A percentile compares a stretch with the other conserved stretches of the same genome.
Evolutionary conservation across 2,113 vertebrate genomes (phyloP).

Genomic region (Lonchura striata): DNA sequence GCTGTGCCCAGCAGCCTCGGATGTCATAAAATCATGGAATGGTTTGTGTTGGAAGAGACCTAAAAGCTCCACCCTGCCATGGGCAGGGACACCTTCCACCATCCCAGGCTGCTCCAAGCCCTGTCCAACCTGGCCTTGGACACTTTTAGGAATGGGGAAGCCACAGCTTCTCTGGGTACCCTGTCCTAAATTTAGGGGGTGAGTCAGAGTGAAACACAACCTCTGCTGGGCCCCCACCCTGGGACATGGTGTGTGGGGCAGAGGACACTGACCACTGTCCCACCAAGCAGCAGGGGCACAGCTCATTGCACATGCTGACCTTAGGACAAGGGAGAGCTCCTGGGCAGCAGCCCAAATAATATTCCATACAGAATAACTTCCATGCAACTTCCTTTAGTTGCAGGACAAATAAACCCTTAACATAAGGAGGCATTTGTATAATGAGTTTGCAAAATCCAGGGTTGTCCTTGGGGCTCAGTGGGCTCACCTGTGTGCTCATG

Average conservation of each 20-base stretch:
- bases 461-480: background rate
- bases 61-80: background rate
- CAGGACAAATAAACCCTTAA: background rate
- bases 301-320: fast-evolving
- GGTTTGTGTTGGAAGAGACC: background rate
- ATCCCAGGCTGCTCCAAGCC: background rate
- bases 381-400: background rate
- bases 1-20: background rate
- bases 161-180: background rate
- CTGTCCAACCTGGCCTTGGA: fast-evolving
- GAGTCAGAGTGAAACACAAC: background rate
- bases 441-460: background rate
- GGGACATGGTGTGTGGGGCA: background rate
- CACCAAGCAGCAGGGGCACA: background rate
- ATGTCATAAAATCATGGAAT: background rate
- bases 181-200: background rate
- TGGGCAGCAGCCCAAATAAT: background rate
- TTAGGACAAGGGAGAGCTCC: background rate
- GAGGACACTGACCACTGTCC: background rate
- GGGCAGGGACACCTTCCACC: background rate
- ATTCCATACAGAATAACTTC: background rate
- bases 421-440: background rate
- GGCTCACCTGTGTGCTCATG: background rate
- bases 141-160: background rate
- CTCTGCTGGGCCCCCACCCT: background rate